Conservation (phyloP, 1,140 invertebrate genomes). For the Calliphora vicina region DNA sequence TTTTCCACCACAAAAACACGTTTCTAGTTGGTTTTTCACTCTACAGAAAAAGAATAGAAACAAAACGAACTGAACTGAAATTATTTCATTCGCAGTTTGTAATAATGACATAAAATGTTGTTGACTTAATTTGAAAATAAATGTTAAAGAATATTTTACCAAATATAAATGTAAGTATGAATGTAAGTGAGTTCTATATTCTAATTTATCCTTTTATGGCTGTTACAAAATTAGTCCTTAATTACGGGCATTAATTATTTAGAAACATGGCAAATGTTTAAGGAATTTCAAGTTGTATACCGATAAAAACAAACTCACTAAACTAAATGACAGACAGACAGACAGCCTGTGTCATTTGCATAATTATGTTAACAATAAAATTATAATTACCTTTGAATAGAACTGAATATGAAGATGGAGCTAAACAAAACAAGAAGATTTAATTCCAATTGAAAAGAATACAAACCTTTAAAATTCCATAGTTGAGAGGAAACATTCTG, state of each 20-base stretch:
- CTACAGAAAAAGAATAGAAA: background rate
- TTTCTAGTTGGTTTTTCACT: background rate
- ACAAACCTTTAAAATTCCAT: background rate
- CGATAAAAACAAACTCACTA: constrained; percentile 29
- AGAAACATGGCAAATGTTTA: background rate
- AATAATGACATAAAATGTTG: background rate
- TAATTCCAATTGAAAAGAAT: background rate
- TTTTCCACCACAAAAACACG: background rate
- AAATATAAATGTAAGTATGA: background rate
- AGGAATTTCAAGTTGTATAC: constrained; percentile 35
- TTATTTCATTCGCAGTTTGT: background rate
- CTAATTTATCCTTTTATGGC: background rate
- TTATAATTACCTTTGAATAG: constrained; percentile 50
- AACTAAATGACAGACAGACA: constrained; percentile 46
- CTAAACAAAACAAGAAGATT: constrained; percentile 5
- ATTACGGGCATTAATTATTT: constrained; percentile 10
- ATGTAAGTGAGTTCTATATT: background rate
- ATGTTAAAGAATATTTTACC: background rate
- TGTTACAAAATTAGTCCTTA: constrained; percentile 10
- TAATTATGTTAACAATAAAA: constrained; percentile 63
- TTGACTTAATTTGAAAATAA: constrained; percentile 17
- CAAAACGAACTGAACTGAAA: background rate
- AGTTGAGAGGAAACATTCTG: background rate
- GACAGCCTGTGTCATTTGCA: constrained; percentile 57
- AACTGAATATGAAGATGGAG: background rate